Percentiles rank a stretch among this genome's conserved stretches.
phyloP scores from a whole-genome alignment of 2,888 invertebrate species.

The Copidosoma aretas region DNA sequence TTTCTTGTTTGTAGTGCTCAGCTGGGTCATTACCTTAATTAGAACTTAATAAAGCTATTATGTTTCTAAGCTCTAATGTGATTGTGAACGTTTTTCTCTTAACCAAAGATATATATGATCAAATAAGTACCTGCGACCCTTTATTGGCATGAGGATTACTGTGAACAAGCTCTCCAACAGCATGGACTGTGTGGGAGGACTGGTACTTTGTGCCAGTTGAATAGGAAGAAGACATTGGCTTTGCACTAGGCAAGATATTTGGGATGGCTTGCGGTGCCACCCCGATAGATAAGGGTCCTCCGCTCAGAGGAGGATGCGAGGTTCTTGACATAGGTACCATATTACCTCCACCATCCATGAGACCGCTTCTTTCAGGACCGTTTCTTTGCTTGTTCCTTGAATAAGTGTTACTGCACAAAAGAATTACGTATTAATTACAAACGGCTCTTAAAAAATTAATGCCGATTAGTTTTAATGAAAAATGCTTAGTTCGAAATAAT shows the following conservation, averaged over 20 bases:
- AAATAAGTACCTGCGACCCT: constrained; percentile 43
- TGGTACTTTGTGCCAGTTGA: constrained; percentile 61
- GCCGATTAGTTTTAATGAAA: neutral
- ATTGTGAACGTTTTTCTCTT: neutral
- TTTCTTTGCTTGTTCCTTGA: constrained; percentile 59
- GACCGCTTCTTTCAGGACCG: constrained; percentile 54
- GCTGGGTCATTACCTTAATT: too few relatives aligned
- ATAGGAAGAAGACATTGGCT: constrained; percentile 57
- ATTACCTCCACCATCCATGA: constrained; percentile 46
- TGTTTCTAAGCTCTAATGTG: too few relatives aligned
- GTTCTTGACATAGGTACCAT: constrained; percentile 56
- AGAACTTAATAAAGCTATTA: too few relatives aligned
- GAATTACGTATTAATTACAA: neutral
- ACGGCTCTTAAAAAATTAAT: neutral
- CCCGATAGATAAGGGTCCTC: constrained; percentile 46
- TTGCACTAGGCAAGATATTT: constrained; percentile 55
- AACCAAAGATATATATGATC: neutral
- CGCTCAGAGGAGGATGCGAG: constrained; percentile 51
- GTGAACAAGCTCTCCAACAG: constrained; percentile 48
- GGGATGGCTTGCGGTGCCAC: constrained; percentile 51
- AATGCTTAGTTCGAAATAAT: neutral
- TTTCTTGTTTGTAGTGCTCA: too few relatives aligned
- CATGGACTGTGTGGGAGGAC: constrained; percentile 53
- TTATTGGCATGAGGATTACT: constrained; percentile 50
- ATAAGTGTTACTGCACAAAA: constrained; percentile 33